A percentile compares a stretch with the other conserved stretches of the same genome.
Evolutionary conservation across 1,140 invertebrate genomes (phyloP).

Genomic region (Holcopasites calliopsidis): DNA sequence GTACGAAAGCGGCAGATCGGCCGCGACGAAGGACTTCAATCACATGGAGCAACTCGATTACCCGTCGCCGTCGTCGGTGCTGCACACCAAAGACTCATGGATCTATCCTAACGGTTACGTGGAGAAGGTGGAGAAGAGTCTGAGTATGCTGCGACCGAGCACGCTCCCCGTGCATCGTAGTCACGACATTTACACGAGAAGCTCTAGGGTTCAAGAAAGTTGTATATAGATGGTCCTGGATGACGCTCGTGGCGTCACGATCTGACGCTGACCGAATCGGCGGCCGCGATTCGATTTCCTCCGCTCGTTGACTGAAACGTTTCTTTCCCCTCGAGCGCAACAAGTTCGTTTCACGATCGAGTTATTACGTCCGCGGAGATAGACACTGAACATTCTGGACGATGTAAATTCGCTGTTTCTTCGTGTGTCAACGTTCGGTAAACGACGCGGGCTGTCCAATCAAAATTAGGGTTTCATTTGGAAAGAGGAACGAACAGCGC

Average conservation of each 20-base stretch:
- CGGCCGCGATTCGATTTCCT: background rate
- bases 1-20: constrained; percentile 51
- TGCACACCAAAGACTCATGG: constrained; percentile 55
- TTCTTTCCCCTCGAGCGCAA: too few species aligned
- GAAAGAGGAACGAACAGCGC: background rate
- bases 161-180: constrained; percentile 70
- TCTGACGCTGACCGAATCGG: background rate
- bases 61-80: constrained; percentile 44
- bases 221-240: constrained; percentile 68
- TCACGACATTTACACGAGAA: constrained; percentile 74
- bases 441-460: too few species aligned
- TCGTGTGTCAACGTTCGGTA: too few species aligned
- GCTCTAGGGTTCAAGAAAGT: constrained; percentile 72
- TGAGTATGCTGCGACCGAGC: constrained; percentile 66
- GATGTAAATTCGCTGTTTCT: too few species aligned
- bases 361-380: too few species aligned
- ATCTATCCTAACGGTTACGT: constrained; percentile 66
- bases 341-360: too few species aligned
- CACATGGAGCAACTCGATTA: constrained; percentile 50
- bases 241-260: background rate
- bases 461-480: too few species aligned
- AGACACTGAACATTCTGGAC: too few species aligned
- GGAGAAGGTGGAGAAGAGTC: constrained; percentile 45
- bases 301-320: background rate
- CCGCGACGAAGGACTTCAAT: constrained; percentile 61